Evolutionary conservation across 1,140 invertebrate genomes (phyloP).

Genomic region (Dryas iulia): DNA sequence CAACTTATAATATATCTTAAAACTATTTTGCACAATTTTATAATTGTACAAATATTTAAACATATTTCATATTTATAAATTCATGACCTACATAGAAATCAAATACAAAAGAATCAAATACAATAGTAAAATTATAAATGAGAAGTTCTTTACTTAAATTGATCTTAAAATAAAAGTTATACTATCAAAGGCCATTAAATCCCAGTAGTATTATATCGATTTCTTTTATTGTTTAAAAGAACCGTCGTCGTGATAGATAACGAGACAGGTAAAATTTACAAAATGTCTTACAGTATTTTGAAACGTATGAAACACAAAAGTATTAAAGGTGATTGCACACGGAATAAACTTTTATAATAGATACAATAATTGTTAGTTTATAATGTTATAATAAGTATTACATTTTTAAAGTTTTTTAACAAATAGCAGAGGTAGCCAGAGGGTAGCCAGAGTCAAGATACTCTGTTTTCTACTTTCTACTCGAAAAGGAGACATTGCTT

Average conservation of each 20-base stretch:
- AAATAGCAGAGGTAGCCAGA: no score
- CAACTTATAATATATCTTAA: no score
- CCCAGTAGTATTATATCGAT: constrained; percentile 45
- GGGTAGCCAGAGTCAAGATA: no score
- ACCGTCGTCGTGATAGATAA: constrained; percentile 46
- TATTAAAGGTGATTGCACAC: neutral
- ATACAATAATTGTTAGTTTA: neutral
- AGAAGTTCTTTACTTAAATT: neutral
- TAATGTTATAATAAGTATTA: neutral
- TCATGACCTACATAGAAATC: neutral
- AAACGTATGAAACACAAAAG: neutral
- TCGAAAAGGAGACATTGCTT: no score
- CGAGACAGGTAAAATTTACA: constrained; percentile 54
- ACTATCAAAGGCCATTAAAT: constrained; percentile 24
- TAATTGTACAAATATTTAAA: no score
- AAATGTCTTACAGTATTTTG: constrained; percentile 35
- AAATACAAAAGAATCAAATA: neutral
- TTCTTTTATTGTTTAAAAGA: constrained; percentile 34
- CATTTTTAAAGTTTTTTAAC: no score
- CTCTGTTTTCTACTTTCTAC: no score
- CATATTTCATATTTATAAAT: no score
- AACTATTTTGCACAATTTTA: no score
- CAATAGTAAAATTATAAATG: neutral
- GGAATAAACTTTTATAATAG: neutral
- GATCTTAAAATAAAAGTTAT: constrained; percentile 24